A percentile compares a stretch with the other conserved stretches of the same genome.
Conservation (phyloP, 2,113 vertebrate species). For the Turdus rufiventris region DNA sequence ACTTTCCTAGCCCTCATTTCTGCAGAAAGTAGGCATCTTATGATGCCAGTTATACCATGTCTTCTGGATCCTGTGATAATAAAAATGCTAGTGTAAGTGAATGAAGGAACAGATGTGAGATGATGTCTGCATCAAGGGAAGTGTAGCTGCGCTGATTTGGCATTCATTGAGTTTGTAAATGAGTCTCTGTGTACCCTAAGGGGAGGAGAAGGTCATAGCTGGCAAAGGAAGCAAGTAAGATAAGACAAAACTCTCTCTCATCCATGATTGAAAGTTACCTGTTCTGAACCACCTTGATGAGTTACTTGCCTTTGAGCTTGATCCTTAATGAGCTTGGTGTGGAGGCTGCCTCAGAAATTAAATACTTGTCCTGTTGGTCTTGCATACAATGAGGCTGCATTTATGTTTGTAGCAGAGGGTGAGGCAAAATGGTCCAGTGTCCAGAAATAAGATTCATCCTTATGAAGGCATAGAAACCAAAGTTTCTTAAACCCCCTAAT, state of each 20-base stretch:
- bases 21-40: background rate
- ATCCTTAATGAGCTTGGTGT: background rate
- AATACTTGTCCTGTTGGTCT: background rate
- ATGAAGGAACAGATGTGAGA: slow-evolving; percentile 28
- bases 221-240: slow-evolving; percentile 26
- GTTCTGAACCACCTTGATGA: slow-evolving; percentile 18
- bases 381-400: background rate
- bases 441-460: background rate
- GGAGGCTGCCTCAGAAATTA: slow-evolving; percentile 3
- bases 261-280: background rate
- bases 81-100: slow-evolving; percentile 31
- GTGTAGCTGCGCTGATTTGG: slow-evolving; percentile 26
- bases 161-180: slow-evolving; percentile 37
- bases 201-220: slow-evolving; percentile 31
- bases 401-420: background rate
- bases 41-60: background rate
- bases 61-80: slow-evolving; percentile 19
- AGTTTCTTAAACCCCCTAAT: background rate
- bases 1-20: background rate
- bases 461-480: background rate
- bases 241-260: slow-evolving; percentile 6
- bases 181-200: slow-evolving; percentile 15
- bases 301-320: slow-evolving; percentile 6
- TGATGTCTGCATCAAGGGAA: slow-evolving; percentile 50
- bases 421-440: background rate